These are phyloP conservation scores for Nomada flava DNA, from an alignment of 2,888 invertebrate species.

Conservation along the genomic window DNA sequence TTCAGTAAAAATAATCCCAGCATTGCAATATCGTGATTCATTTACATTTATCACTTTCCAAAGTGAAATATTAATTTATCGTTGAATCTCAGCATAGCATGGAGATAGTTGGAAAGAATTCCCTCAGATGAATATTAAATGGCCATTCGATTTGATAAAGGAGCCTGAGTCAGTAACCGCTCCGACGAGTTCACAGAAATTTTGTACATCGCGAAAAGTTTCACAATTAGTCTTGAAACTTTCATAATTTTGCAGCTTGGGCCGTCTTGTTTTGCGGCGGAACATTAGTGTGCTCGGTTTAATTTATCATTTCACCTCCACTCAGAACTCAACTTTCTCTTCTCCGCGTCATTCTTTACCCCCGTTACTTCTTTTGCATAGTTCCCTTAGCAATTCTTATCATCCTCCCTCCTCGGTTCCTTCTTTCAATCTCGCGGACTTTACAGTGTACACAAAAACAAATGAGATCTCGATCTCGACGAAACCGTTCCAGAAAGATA, in stretches of 20 bases:
- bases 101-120: not conserved
- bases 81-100: not conserved
- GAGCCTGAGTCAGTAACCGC: conserved; percentile 27
- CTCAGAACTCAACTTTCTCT: conserved; percentile 42
- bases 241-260: conserved; percentile 81
- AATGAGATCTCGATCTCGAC: conserved; percentile 45
- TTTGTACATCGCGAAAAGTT: conserved; percentile 78
- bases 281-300: conserved; percentile 72
- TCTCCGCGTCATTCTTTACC: conserved; percentile 11
- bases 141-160: conserved; percentile 49
- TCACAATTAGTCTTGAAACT: conserved; percentile 82
- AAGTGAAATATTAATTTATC: not conserved
- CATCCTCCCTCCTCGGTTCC: not conserved
- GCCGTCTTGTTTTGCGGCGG: conserved; percentile 78
- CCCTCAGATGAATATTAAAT: conserved; percentile 3
- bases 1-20: too few relatives aligned
- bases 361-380: not conserved
- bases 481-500: conserved; percentile 20
- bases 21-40: too few relatives aligned
- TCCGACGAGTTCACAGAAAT: conserved; percentile 65
- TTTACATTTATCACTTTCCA: not conserved
- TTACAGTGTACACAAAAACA: conserved; percentile 17
- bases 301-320: conserved; percentile 79
- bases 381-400: not conserved
- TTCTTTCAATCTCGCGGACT: not conserved